Evolutionary conservation across 2,113 vertebrate genomes (phyloP).

Genomic region (Colistium nudipinnis): DNA sequence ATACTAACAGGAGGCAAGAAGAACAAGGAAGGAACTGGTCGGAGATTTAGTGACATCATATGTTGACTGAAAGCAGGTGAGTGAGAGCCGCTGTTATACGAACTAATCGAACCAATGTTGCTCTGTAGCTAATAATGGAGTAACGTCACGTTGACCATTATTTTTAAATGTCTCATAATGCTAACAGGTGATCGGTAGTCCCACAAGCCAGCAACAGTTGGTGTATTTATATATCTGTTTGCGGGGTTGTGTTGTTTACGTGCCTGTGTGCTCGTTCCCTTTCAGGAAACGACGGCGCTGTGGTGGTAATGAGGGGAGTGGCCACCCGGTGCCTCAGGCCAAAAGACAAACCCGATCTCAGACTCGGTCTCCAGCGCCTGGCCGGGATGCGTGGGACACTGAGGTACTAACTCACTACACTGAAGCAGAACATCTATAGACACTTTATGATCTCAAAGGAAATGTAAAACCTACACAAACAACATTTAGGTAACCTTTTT

Average conservation of each 20-base stretch:
- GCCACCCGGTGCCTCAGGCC: constrained; percentile 85
- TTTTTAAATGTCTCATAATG: too few relatives aligned
- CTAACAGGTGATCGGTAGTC: too few relatives aligned
- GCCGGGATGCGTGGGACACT: constrained; percentile 92
- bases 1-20: background rate
- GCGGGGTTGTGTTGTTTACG: background rate
- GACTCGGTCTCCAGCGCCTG: constrained; percentile 79
- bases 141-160: too few relatives aligned
- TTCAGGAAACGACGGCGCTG: constrained; percentile 91
- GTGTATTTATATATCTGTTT: background rate
- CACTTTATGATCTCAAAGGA: too few relatives aligned
- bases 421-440: too few relatives aligned
- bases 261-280: background rate
- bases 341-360: constrained; percentile 86
- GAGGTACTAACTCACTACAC: constrained; percentile 92
- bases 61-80: constrained; percentile 84
- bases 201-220: too few relatives aligned
- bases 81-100: background rate
- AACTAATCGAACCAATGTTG: background rate
- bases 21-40: constrained; percentile 13
- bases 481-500: too few relatives aligned
- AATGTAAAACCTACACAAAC: too few relatives aligned
- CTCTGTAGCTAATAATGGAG: background rate
- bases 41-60: constrained; percentile 63
- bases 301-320: constrained; percentile 86